Base-by-base conservation (phyloP, 1,140 invertebrate species). In the Bilobella aurantiaca region DNA sequence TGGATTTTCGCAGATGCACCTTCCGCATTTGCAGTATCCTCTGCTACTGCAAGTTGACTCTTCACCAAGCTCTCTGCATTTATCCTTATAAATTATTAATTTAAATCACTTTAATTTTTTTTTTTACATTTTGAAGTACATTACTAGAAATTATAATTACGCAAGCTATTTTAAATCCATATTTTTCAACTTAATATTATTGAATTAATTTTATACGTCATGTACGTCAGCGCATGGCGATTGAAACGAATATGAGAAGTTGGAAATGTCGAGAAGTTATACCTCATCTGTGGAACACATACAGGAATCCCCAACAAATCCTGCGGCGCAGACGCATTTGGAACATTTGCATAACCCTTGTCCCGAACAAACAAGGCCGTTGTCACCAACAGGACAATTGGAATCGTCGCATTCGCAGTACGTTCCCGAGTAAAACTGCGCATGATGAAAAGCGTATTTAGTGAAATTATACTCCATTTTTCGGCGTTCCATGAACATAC, bases 351-450 rank as follows among this genome's bases (percentile, higher is more conserved):
- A 98, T 46, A 82, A 80, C 16, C 94, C 94, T 77, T 91, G 81
- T 84, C 83, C 88, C 29, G 88, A 89, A 77, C 93, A 96, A 12
- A 94, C 77, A 69, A 83, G 74, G 30, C 87, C 86, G 75, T 90
- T 84, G 76, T 86, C 25, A 21, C 46, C 28, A 30, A 88, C 84
- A 74, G 92, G 88, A 75, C 94, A 96, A n/a, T 88, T 89, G 75
- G 91, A 95, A 80, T 96, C 92, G 76, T 96, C 91, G 78, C 94
- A 97, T 77, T 97, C 88, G 76, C 95, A 98, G 77, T 82, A 95
- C 65, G 82, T 80, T 1, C 94, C 94, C 0, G 82, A 85, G 72
- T 90, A 85, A 63, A 58, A n/a, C 65, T 63, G 18, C 12, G 49
- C 49, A 23, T 16, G 49, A 8, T 5, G 14, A 53, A 12, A 53